Conservation (phyloP, 2,797 vertebrate genomes). For the Dryobates pubescens region DNA sequence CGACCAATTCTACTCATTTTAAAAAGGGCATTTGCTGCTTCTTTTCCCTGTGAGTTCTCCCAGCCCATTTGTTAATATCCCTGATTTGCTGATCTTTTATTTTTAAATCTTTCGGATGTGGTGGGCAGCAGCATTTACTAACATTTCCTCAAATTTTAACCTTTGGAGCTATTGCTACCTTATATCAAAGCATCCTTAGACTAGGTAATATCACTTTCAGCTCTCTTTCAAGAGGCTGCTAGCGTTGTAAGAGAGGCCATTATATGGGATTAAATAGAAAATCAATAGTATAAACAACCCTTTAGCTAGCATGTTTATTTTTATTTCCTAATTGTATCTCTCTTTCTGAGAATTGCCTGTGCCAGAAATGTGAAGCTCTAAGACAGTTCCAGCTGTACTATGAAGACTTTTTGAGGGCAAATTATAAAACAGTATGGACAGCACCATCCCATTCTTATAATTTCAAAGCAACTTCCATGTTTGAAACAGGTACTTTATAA, state of each 20-base stretch:
- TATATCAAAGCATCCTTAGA: neutral
- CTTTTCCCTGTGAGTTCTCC: neutral
- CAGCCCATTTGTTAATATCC: neutral
- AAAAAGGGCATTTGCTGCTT: neutral
- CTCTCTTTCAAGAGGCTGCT: slow-evolving; percentile 22
- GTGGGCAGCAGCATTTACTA: neutral
- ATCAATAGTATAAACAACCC: slow-evolving; percentile 45
- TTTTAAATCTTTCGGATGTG: neutral
- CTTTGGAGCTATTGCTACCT: neutral
- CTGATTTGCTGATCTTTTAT: neutral
- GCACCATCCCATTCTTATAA: neutral
- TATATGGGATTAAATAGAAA: slow-evolving; percentile 60
- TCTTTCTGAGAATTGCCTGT: neutral
- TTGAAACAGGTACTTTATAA: neutral
- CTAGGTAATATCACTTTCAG: slow-evolving; percentile 7
- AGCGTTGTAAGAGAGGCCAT: neutral
- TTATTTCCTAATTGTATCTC: slow-evolving; percentile 50
- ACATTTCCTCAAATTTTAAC: neutral
- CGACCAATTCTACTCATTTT: neutral
- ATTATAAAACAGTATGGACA: slow-evolving; percentile 24
- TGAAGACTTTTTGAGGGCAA: neutral
- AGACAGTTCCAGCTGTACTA: neutral
- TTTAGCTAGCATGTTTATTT: slow-evolving; percentile 35
- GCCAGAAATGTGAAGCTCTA: neutral
- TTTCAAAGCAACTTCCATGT: neutral